These are phyloP conservation scores for Amblyopsis rosae DNA, from an alignment of 2,113 vertebrate genomes.

Conservation along the genomic window DNA sequence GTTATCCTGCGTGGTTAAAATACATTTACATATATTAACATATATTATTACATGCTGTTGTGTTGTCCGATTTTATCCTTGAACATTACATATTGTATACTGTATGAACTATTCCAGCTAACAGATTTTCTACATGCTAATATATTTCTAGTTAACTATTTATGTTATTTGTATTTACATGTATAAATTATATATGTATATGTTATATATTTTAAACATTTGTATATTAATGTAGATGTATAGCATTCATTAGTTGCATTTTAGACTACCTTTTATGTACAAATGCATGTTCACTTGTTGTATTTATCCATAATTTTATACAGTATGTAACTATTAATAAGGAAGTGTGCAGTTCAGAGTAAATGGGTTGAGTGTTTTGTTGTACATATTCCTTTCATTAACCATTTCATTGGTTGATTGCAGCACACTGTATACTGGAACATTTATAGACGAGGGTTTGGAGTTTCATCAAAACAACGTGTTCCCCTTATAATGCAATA, in stretches of 20 bases:
- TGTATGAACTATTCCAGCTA: no score
- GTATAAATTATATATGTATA: not conserved
- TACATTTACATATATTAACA: no score
- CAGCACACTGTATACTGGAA: slow-evolving; percentile 16
- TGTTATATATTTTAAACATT: slow-evolving; percentile 5
- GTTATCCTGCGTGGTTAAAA: no score
- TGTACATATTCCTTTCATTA: slow-evolving; percentile 5
- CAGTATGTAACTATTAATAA: slow-evolving; percentile 29
- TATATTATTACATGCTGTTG: no score
- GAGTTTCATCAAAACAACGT: slow-evolving; percentile 13
- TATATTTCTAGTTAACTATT: not conserved
- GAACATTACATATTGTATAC: no score
- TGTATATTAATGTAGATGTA: not conserved
- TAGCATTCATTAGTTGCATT: no score
- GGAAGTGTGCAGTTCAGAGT: slow-evolving; percentile 12
- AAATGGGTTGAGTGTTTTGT: slow-evolving; percentile 21
- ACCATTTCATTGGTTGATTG: slow-evolving; percentile 29
- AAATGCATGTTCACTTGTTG: no score
- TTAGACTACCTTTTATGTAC: no score
- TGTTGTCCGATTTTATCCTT: no score
- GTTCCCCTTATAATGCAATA: slow-evolving; percentile 23
- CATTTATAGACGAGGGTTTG: slow-evolving; percentile 35
- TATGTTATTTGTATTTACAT: not conserved
- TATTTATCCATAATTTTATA: slow-evolving; percentile 4
- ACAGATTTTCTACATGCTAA: no score